Percentiles rank a stretch among this genome's conserved stretches.
These are phyloP conservation scores for Mizuhopecten yessoensis DNA, from an alignment of 1,140 invertebrate genomes.

Conservation along the genomic window DNA sequence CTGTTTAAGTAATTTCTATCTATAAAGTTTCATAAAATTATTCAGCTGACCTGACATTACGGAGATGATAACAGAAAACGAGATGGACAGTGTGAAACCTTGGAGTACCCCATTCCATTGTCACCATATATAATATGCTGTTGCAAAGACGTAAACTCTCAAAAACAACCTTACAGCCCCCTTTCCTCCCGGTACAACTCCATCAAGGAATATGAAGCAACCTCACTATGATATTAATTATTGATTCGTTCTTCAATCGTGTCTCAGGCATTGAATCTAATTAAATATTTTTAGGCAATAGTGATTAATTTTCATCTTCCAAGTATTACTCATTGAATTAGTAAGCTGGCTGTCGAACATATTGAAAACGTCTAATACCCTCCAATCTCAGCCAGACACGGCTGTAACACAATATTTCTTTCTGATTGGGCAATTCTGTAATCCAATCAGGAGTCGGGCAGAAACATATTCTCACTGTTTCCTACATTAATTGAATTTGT, in stretches of 20 bases:
- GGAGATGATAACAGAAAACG: too few species aligned
- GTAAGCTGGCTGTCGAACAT: neutral
- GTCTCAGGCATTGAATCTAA: constrained; percentile 25
- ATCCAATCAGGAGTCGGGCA: neutral
- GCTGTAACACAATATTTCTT: neutral
- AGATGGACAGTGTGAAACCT: neutral
- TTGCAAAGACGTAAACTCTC: neutral
- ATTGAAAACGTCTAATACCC: neutral
- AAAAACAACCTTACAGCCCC: neutral
- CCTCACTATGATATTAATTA: neutral
- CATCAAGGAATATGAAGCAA: neutral
- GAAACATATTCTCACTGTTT: constrained; percentile 34
- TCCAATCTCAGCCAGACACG: neutral
- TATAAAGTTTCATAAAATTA: neutral
- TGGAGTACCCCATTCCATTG: too few species aligned
- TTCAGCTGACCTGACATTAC: too few species aligned
- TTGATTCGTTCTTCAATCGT: neutral
- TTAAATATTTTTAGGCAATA: constrained; percentile 28
- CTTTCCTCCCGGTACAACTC: neutral
- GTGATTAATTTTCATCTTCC: constrained; percentile 34
- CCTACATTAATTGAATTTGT: constrained; percentile 29
- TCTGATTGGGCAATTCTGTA: constrained; percentile 2
- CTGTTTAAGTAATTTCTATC: too few species aligned
- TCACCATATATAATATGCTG: neutral
- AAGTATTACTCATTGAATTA: constrained; percentile 24